These are phyloP conservation scores for Channa striata DNA, from an alignment of 2,797 vertebrate species.

Conservation along the genomic window DNA sequence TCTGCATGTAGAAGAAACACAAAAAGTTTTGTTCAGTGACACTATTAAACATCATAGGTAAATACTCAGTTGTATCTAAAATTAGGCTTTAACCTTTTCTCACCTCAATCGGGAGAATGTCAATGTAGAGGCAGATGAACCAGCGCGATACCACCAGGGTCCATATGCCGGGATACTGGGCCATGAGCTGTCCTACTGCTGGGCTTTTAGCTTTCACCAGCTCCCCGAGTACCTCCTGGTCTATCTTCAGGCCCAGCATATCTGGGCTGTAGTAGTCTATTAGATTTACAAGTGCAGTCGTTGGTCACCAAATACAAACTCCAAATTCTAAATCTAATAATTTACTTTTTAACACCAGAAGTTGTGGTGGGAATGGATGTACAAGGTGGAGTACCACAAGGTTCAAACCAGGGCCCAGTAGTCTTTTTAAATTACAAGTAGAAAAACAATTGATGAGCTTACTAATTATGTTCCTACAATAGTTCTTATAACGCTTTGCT, in stretches of 20 bases:
- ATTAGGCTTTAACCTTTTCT: slow-evolving; percentile 19
- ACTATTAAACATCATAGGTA: background rate
- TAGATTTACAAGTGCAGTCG: background rate
- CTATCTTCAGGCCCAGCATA: slow-evolving; percentile 94
- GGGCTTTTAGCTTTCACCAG: slow-evolving; percentile 93
- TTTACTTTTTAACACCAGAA: background rate
- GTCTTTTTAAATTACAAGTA: background rate
- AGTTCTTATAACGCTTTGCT: no score
- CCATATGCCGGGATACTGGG: slow-evolving; percentile 90
- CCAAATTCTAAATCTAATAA: no score
- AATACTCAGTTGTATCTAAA: background rate
- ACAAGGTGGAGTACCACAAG: slow-evolving; percentile 8
- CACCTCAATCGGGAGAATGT: slow-evolving; percentile 95
- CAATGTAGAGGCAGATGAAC: slow-evolving; percentile 97
- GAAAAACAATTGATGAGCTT: background rate
- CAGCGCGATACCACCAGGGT: slow-evolving; percentile 93
- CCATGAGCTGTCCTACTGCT: slow-evolving; percentile 91
- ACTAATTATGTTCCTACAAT: no score
- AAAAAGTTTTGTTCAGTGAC: no score
- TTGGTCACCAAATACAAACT: background rate
- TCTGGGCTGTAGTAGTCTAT: slow-evolving; percentile 92
- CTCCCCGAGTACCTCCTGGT: slow-evolving; percentile 95
- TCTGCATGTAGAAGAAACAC: slow-evolving; percentile 79
- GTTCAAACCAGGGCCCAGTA: slow-evolving; percentile 2
- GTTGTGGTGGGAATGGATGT: background rate